Conservation (phyloP, 2,797 vertebrate species). For the Hippocampus kuda region DNA sequence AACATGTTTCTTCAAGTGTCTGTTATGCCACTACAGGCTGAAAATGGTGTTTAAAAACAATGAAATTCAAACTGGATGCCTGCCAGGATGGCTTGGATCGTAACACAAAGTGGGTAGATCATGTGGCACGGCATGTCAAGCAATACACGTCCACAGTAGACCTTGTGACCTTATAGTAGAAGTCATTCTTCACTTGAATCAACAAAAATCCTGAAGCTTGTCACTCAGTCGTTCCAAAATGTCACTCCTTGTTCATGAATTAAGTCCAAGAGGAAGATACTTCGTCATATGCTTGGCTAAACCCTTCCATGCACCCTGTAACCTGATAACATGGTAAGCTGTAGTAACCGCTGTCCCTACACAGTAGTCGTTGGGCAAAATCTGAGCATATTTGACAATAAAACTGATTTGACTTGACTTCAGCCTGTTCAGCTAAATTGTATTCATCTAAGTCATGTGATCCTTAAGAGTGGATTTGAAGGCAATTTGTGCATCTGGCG, state of each 20-base stretch:
- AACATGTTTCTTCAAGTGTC: constrained; percentile 36
- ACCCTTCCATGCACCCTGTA: too few species aligned
- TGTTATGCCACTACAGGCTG: constrained; percentile 24
- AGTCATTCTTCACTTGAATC: neutral
- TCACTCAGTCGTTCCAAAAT: neutral
- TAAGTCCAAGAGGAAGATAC: neutral
- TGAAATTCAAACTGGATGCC: neutral
- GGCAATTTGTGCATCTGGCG: neutral
- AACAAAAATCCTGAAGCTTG: neutral
- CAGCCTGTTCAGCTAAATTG: neutral
- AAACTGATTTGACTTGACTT: too few species aligned
- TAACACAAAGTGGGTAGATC: neutral
- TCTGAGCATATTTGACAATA: too few species aligned
- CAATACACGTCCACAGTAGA: neutral
- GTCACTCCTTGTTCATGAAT: neutral
- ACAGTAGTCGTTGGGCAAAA: neutral
- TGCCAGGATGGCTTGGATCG: neutral
- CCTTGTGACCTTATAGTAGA: neutral
- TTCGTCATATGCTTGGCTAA: neutral
- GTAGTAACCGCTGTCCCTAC: neutral
- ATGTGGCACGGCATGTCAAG: neutral
- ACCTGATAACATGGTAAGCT: too few species aligned
- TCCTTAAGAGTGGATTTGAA: neutral
- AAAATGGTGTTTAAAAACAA: constrained; percentile 5
- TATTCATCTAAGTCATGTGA: neutral